Evolutionary conservation across 2,888 invertebrate species (phyloP), one percentile per base, ranked within the genome.

Genomic region (Chalcis sispes): DNA sequence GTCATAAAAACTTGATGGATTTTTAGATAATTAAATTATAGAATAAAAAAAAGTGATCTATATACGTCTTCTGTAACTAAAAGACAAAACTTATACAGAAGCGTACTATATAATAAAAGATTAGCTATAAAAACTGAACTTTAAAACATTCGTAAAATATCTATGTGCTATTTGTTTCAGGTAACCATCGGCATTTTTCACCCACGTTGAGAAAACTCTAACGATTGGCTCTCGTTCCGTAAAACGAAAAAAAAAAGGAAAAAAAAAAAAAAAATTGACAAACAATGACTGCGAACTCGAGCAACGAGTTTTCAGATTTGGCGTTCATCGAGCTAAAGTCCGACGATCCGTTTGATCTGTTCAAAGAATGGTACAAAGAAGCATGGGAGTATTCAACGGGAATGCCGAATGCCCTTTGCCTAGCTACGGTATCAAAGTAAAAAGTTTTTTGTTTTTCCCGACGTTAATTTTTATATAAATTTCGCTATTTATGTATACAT

Each of bases 281-380:
- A 50, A 40, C 29, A 20, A 64, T 70, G 75, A 54, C 42, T n/a
- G n/a, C n/a, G n/a, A 64, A 42, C 20, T n/a, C 20, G 10, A 66
- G 71, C 29, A 46, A 29, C 2, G 67, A 79, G 46, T 54, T 36
- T n/a, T 89, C 89, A 0, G 88, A 83, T 58, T 75, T 90, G 46
- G 87, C 89, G 36, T 83, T 79, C 50, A 90, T 90, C 67, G 84
- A 88, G 18, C 76, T 87, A 1, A 81, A 84, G 10, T 82, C 85
- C 8, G 83, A 86, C 25, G 83, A 89, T 81, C 90, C 91, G 1
- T 83, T 89, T 59, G 85, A 86, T n/a, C 84, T 91, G 66, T 90
- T 90, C 81, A 86, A 83, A 32, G 83, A 86, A 36, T 91, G 91
- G 91, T 84, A 87, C 67, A 78, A 85, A 10, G 89, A 90, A 64